These are phyloP conservation scores for Brenthis ino DNA, from an alignment of 2,888 invertebrate genomes.

Conservation along the genomic window DNA sequence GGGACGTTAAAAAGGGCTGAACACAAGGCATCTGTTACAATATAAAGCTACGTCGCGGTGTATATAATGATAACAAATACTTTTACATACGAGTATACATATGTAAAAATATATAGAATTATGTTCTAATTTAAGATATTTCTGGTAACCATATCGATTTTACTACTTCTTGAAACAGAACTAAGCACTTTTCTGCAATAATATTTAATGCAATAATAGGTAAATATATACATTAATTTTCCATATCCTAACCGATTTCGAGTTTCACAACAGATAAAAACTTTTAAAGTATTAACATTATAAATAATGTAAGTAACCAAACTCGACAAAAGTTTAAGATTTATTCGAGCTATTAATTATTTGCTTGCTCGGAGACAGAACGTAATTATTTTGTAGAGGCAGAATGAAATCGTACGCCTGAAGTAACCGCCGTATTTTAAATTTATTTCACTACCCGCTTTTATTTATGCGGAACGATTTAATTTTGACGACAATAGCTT, in stretches of 20 bases:
- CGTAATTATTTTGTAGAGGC: conserved; percentile 66
- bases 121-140: too few species aligned
- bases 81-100: too few species aligned
- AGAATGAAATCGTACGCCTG: conserved; percentile 62
- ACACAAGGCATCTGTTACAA: too few species aligned
- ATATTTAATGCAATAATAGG: background rate
- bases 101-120: too few species aligned
- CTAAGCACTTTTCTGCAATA: too few species aligned
- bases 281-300: conserved; percentile 51
- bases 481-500: conserved; percentile 47
- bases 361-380: conserved; percentile 62
- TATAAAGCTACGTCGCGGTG: too few species aligned
- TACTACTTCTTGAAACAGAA: too few species aligned
- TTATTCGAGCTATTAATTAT: conserved; percentile 69
- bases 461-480: conserved; percentile 49
- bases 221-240: background rate
- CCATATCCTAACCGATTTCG: background rate
- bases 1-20: too few species aligned
- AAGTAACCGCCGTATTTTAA: conserved; percentile 52
- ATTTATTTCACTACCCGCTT: conserved; percentile 50
- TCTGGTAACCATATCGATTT: too few species aligned
- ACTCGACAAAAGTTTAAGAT: conserved; percentile 66
- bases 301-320: conserved; percentile 59
- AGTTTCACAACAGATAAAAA: conserved; percentile 33
- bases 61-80: too few species aligned